Evolutionary conservation across 2,888 invertebrate species (phyloP).

Genomic region (Pseudococcus jackbeardsleyi): DNA sequence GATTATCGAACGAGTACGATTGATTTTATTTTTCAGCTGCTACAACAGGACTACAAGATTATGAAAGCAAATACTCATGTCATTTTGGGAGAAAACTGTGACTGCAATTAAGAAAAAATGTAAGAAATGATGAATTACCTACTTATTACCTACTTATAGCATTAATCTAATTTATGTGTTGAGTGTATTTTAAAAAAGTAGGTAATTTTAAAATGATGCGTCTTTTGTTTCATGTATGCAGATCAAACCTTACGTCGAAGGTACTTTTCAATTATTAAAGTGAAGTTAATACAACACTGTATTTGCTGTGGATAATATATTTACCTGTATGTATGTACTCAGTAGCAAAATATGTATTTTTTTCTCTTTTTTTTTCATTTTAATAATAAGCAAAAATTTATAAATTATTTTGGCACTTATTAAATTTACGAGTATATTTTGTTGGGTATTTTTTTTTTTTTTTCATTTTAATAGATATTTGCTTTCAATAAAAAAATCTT

Average conservation of each 20-base stretch:
- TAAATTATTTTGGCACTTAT: constrained; percentile 11
- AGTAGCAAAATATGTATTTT: background rate
- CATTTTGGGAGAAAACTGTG: constrained; percentile 6
- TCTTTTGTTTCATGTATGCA: background rate
- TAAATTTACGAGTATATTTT: background rate
- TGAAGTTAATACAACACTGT: background rate
- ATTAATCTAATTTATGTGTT: no score
- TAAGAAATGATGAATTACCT: background rate
- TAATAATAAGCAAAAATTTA: constrained; percentile 29
- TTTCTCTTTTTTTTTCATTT: background rate
- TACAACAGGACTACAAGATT: constrained; percentile 60
- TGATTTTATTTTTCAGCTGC: constrained; percentile 35
- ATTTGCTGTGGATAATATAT: constrained; percentile 7
- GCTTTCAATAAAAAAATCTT: no score
- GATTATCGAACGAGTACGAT: background rate
- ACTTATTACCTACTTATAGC: no score
- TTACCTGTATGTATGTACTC: background rate
- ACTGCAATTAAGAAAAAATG: background rate
- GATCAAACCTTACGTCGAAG: background rate
- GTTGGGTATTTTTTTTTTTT: constrained; percentile 3
- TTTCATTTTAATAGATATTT: background rate
- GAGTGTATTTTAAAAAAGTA: no score
- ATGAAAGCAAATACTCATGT: background rate
- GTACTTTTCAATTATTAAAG: constrained; percentile 9
- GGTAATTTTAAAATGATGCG: background rate